phyloP scores from a whole-genome alignment of 2,888 invertebrate genomes.

The Chrysopilus asiliformis region DNA sequence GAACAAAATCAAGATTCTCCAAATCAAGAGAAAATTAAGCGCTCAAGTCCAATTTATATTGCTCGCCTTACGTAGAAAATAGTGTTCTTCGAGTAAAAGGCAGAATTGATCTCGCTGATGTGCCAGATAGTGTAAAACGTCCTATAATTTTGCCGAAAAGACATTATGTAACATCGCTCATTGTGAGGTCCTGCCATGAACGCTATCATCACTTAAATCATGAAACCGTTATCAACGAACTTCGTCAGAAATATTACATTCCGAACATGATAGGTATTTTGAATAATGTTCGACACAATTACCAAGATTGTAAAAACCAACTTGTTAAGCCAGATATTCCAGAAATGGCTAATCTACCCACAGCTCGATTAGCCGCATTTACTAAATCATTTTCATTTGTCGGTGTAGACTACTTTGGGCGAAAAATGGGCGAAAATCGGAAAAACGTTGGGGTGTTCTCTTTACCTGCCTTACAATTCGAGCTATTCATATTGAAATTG shows the following conservation, averaged over 20 bases:
- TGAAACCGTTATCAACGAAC: slow-evolving; percentile 8
- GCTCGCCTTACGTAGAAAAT: no score
- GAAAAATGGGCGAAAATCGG: slow-evolving; percentile 11
- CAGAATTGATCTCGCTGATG: neutral
- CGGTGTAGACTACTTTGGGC: slow-evolving; percentile 16
- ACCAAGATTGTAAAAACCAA: no score
- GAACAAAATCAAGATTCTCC: neutral
- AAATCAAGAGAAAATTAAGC: neutral
- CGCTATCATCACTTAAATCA: slow-evolving; percentile 11
- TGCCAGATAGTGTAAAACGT: neutral
- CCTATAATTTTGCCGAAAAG: slow-evolving; percentile 8
- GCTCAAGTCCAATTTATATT: neutral
- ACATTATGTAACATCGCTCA: slow-evolving; percentile 6
- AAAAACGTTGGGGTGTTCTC: slow-evolving; percentile 14
- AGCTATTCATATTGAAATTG: slow-evolving; percentile 13
- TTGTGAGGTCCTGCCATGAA: slow-evolving; percentile 7
- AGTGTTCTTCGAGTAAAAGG: neutral
- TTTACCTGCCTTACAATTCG: slow-evolving; percentile 15
- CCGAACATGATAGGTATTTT: slow-evolving; percentile 8
- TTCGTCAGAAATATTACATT: no score
- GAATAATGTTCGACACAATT: slow-evolving; percentile 1
- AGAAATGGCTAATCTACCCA: slow-evolving; percentile 16
- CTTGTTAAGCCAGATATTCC: slow-evolving; percentile 11
- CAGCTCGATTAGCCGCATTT: slow-evolving; percentile 14
- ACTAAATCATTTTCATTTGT: slow-evolving; percentile 15